A percentile compares a stretch with the other conserved stretches of the same genome.
These are phyloP conservation scores for Clarias platycephalus DNA, from an alignment of 2,797 vertebrate species.

Conservation along the genomic window DNA sequence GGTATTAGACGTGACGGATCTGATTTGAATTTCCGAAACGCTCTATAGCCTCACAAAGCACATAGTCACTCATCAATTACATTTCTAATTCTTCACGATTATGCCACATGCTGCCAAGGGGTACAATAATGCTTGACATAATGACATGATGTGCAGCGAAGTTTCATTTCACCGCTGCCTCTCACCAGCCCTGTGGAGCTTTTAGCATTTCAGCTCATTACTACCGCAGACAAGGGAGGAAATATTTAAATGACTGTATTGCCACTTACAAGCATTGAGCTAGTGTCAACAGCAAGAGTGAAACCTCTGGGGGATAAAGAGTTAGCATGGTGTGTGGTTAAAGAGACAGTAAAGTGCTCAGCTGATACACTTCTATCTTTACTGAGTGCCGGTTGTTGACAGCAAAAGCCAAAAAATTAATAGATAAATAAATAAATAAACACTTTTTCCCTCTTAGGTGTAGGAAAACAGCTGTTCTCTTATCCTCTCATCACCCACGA, in stretches of 20 bases:
- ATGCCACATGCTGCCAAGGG: conserved; percentile 28
- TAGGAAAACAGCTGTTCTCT: conserved; percentile 45
- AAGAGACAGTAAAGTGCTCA: conserved; percentile 38
- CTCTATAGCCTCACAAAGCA: conserved; percentile 4
- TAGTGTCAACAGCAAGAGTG: conserved; percentile 10
- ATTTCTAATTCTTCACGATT: conserved; percentile 41
- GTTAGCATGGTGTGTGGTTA: background rate
- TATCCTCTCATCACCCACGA: conserved; percentile 35
- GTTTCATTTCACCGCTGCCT: conserved; percentile 27
- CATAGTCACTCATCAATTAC: conserved; percentile 40
- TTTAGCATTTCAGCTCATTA: conserved; percentile 39
- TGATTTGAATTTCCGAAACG: conserved; percentile 47
- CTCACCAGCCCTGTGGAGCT: conserved; percentile 31
- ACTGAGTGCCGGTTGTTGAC: conserved; percentile 29
- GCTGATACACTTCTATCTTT: conserved; percentile 40
- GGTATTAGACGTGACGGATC: conserved; percentile 35
- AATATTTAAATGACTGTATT: conserved; percentile 24
- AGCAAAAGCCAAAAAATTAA: background rate
- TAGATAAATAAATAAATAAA: background rate
- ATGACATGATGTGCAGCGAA: conserved; percentile 29
- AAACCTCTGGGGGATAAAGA: background rate
- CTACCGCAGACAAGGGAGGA: conserved; percentile 1
- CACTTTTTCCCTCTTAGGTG: conserved; percentile 32
- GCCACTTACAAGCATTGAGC: conserved; percentile 19
- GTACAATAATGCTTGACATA: conserved; percentile 35